These are phyloP conservation scores for Chloroceryle aenea DNA, from an alignment of 2,113 vertebrate species.

Conservation along the genomic window DNA sequence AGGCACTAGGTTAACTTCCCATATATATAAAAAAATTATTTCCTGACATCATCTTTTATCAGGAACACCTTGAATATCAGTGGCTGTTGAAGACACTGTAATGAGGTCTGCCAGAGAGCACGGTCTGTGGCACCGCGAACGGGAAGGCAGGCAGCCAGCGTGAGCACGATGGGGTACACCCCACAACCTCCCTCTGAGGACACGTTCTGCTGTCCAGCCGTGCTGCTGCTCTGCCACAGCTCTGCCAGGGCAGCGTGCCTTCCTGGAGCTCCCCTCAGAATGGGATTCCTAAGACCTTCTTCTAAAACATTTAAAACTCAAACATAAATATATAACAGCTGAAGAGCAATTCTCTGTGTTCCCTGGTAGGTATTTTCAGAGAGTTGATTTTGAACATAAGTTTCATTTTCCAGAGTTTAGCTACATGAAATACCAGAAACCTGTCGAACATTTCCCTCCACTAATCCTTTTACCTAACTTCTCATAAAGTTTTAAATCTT, in stretches of 20 bases:
- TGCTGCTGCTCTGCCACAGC: neutral
- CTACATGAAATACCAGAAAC: neutral
- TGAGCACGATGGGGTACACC: neutral
- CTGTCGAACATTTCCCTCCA: constrained; percentile 13
- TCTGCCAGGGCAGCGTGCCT: neutral
- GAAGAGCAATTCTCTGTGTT: neutral
- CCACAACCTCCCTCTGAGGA: rapidly evolving
- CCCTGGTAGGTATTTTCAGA: neutral
- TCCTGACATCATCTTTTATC: neutral
- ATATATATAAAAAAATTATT: neutral
- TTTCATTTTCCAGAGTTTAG: constrained; percentile 8
- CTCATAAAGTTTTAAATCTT: constrained; percentile 52
- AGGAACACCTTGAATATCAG: neutral
- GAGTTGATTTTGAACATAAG: neutral
- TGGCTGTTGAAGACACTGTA: neutral
- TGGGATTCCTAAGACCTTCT: neutral
- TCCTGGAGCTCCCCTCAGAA: neutral
- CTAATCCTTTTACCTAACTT: constrained; percentile 57
- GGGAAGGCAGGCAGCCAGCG: neutral
- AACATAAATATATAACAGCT: neutral
- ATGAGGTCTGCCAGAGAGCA: neutral
- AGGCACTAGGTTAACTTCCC: neutral
- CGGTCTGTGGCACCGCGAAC: rapidly evolving
- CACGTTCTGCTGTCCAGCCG: neutral
- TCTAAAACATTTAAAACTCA: neutral